Evolutionary conservation across 2,797 vertebrate species (phyloP).

Genomic region (Peromyscus attwateri): DNA sequence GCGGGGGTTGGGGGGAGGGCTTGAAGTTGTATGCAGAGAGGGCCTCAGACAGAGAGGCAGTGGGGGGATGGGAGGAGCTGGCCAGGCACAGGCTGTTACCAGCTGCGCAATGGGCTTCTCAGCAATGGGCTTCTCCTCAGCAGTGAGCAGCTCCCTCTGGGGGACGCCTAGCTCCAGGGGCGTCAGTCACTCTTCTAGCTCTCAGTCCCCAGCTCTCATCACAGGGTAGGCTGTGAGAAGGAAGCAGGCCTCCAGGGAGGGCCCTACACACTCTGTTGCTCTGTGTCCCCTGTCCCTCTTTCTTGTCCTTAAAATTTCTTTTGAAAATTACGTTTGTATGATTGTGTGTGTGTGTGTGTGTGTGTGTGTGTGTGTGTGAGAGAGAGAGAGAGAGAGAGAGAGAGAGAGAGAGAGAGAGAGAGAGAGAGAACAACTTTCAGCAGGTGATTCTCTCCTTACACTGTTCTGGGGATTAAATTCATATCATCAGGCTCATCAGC

Average conservation of each 20-base stretch:
- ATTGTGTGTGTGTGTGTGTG: not conserved
- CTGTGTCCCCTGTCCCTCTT: not conserved
- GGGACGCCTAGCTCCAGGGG: not conserved
- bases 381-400: no score
- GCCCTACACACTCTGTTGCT: not conserved
- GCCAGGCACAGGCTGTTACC: constrained; percentile 76
- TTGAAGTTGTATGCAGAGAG: constrained; percentile 33
- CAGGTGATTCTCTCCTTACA: not conserved
- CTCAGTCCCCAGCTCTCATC: not conserved
- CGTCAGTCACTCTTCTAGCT: not conserved
- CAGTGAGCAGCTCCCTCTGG: not conserved
- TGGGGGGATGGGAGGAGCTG: not conserved
- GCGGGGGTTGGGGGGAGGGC: constrained; percentile 47
- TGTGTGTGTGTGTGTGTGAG: not conserved
- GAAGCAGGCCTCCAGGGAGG: not conserved
- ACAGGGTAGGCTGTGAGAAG: not conserved
- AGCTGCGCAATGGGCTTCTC: not conserved
- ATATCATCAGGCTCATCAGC: not conserved
- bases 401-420: no score
- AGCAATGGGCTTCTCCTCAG: not conserved
- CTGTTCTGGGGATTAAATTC: not conserved
- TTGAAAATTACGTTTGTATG: not conserved
- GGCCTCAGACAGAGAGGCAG: constrained; percentile 46
- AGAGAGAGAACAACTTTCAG: no score
- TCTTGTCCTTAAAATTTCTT: not conserved